phyloP scores from a whole-genome alignment of 2,113 vertebrate species.

The Sebastes fasciatus region DNA sequence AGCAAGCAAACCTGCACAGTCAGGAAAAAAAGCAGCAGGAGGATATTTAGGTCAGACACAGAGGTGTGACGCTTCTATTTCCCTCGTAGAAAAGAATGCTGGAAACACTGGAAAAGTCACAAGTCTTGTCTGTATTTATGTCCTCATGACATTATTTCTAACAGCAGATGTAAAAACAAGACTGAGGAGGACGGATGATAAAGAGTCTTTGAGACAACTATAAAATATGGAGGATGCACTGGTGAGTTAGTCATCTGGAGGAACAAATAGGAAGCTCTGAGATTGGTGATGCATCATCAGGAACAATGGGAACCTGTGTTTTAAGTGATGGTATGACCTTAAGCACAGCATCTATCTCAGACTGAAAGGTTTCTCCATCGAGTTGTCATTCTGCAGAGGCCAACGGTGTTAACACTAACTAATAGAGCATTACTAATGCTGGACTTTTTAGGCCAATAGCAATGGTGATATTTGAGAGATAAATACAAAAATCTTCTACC shows the following conservation, averaged over 20 bases:
- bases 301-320: neutral
- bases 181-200: neutral
- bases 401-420: neutral
- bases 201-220: neutral
- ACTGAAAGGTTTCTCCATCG: too few species aligned
- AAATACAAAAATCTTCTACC: neutral
- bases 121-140: constrained; percentile 11
- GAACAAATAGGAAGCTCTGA: neutral
- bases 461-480: neutral
- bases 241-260: neutral
- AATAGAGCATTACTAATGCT: neutral
- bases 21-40: constrained; percentile 43
- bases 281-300: neutral
- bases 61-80: constrained; percentile 39
- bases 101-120: constrained; percentile 8
- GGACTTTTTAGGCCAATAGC: neutral
- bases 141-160: constrained; percentile 10
- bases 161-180: neutral
- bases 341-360: neutral
- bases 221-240: neutral
- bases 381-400: neutral
- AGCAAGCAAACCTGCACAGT: constrained; percentile 47
- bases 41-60: constrained; percentile 34
- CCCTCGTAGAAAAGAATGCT: neutral
- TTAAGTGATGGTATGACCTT: constrained; percentile 14